Percentiles rank a stretch among this genome's conserved stretches.
phyloP scores from a whole-genome alignment of 2,113 vertebrate species.

The Scomber colias region DNA sequence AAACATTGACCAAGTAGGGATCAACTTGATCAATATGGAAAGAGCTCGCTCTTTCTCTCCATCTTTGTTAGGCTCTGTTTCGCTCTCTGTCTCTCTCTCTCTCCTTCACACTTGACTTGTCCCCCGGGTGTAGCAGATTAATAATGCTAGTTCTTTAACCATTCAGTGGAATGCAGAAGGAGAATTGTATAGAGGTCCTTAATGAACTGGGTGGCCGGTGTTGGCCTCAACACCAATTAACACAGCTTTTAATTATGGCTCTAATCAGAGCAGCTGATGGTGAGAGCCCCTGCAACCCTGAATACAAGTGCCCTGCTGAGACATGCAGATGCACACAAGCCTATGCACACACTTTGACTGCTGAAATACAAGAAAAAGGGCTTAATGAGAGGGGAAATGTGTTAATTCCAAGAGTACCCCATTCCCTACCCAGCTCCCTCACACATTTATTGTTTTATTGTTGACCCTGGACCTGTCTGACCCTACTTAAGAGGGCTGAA shows the following conservation, averaged over 20 bases:
- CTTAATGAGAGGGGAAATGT: conserved; percentile 34
- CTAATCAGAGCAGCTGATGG: conserved; percentile 91
- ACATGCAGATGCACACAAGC: conserved; percentile 26
- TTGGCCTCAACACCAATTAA: conserved; percentile 94
- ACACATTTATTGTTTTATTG: conserved; percentile 48
- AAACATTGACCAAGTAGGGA: conserved; percentile 59
- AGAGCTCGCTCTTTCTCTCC: conserved; percentile 22
- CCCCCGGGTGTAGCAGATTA: conserved; percentile 84
- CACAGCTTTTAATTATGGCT: conserved; percentile 97
- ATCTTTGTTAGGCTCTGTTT: conserved; percentile 50
- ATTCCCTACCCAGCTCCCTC: conserved; percentile 16
- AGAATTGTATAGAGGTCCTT: conserved; percentile 82
- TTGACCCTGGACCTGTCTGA: conserved; percentile 51
- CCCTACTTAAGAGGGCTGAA: conserved; percentile 38
- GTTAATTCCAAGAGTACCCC: conserved; percentile 32
- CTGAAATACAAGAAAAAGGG: conserved; percentile 8
- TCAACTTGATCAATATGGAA: conserved; percentile 66
- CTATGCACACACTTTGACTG: conserved; percentile 7
- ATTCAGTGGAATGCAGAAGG: conserved; percentile 72
- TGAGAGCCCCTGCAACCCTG: conserved; percentile 82
- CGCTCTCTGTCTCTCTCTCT: conserved; percentile 66
- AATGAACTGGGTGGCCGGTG: conserved; percentile 89
- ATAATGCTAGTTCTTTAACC: conserved; percentile 87
- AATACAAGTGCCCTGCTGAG: conserved; percentile 73
- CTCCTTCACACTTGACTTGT: conserved; percentile 86